phyloP scores from a whole-genome alignment of 2,888 invertebrate species.

The Drosophila maculinotata region DNA sequence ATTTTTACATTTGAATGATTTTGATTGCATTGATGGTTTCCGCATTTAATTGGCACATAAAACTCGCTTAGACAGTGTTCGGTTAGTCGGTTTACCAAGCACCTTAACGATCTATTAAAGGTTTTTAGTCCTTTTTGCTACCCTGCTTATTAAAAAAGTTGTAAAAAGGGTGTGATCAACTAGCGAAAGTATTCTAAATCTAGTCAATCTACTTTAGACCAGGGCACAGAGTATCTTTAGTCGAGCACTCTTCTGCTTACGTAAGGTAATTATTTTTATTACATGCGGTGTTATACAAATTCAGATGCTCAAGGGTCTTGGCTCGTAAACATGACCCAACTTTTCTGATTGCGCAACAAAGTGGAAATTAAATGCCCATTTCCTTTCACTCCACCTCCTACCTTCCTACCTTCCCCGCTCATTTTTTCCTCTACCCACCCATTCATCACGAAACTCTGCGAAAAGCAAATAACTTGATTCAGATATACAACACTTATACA shows the following conservation, averaged over 20 bases:
- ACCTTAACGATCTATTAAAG: conserved; percentile 5
- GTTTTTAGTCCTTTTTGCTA: neutral
- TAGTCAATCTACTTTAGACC: no score
- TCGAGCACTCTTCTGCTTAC: neutral
- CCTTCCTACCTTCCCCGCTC: neutral
- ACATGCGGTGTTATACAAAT: conserved; percentile 26
- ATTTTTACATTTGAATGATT: conserved; percentile 61
- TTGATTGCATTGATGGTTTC: conserved; percentile 55
- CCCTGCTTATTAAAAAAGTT: neutral
- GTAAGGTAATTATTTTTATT: conserved; percentile 52
- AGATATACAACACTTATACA: conserved; percentile 78
- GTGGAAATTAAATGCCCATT: conserved; percentile 27
- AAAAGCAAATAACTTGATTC: conserved; percentile 77
- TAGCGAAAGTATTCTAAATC: neutral
- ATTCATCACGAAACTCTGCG: conserved; percentile 54
- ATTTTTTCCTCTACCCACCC: neutral
- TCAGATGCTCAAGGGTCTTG: neutral
- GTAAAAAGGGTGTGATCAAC: neutral
- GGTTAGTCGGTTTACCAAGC: conserved; percentile 30
- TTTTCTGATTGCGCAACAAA: conserved; percentile 29
- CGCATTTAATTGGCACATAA: conserved; percentile 61
- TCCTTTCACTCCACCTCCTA: neutral
- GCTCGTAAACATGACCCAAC: conserved; percentile 26
- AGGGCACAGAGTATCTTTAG: neutral
- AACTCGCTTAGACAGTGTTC: conserved; percentile 27